Percentiles rank a stretch among this genome's conserved stretches.
Conservation (phyloP, 1,140 invertebrate genomes). For the Pissodes strobi region DNA sequence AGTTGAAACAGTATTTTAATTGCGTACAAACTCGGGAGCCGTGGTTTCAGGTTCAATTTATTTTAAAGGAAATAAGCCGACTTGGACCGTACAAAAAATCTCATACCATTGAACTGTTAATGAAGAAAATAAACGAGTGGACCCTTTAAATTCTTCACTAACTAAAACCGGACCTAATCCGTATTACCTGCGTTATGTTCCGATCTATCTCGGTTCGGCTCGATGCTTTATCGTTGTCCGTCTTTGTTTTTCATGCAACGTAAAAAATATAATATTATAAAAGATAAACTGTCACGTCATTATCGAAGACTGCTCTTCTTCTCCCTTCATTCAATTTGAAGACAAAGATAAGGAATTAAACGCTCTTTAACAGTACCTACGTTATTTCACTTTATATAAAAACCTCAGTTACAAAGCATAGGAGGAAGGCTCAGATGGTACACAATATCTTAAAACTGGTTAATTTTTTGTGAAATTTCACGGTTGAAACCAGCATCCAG, state of each 20-base stretch:
- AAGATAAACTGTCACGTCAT: conserved; percentile 35
- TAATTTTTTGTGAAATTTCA: conserved; percentile 32
- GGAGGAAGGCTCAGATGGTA: conserved; percentile 7
- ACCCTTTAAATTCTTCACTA: conserved; percentile 46
- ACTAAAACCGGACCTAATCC: conserved; percentile 45
- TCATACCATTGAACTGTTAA: conserved; percentile 40
- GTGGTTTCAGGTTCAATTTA: conserved; percentile 26
- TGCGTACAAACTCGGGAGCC: conserved; percentile 15
- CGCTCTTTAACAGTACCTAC: background rate
- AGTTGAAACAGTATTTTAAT: conserved; percentile 35
- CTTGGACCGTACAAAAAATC: conserved; percentile 24
- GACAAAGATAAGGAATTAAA: conserved; percentile 1
- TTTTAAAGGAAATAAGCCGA: conserved; percentile 31
- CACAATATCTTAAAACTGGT: conserved; percentile 20
- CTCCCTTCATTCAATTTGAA: conserved; percentile 22
- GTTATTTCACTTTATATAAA: conserved; percentile 6
- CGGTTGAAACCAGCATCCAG: conserved; percentile 18
- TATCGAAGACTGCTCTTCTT: conserved; percentile 19
- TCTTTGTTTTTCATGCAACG: too few relatives aligned
- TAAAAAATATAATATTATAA: conserved; percentile 20
- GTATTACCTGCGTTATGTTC: conserved; percentile 45
- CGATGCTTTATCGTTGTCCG: background rate
- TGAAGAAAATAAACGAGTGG: conserved; percentile 44
- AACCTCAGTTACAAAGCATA: conserved; percentile 4
- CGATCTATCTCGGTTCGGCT: background rate